Evolutionary conservation across 35 echinoderm and acorn worm species (phyloP).

Genomic region (Lytechinus variegatus): DNA sequence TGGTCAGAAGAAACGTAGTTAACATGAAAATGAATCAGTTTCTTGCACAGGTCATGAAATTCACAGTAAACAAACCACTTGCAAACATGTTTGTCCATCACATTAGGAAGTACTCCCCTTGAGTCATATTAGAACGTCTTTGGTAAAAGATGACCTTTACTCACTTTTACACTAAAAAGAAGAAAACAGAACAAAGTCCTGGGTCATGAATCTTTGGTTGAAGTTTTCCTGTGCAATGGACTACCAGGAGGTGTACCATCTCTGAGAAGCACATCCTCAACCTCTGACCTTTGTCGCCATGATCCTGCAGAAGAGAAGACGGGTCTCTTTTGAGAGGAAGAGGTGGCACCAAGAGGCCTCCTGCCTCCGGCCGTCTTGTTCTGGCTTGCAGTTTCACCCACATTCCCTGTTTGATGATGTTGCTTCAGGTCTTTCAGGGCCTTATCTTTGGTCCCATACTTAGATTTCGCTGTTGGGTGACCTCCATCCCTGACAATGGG

Average conservation of each 20-base stretch:
- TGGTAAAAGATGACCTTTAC: neutral
- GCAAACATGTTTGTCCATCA: neutral
- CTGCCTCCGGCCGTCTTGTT: neutral
- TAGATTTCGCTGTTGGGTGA: neutral
- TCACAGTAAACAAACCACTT: too few relatives aligned
- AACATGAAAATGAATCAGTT: neutral
- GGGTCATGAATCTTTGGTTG: conserved; percentile 10
- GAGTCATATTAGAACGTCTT: neutral
- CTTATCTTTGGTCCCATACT: neutral
- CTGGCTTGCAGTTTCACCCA: neutral
- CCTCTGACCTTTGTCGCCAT: conserved; percentile 70
- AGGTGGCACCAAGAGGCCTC: neutral
- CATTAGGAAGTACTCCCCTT: neutral
- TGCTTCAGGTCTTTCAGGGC: conserved; percentile 1
- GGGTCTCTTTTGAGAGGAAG: conserved; percentile 49
- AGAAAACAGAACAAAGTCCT: neutral
- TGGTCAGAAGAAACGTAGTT: too few relatives aligned
- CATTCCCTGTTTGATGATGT: neutral
- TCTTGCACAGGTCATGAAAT: neutral
- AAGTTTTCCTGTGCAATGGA: neutral
- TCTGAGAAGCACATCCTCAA: conserved; percentile 45
- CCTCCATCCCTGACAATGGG: neutral
- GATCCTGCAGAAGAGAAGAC: conserved; percentile 90
- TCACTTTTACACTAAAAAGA: neutral
- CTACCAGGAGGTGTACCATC: neutral